phyloP scores from a whole-genome alignment of 2,888 invertebrate species.

The Ochropleura leucogaster region DNA sequence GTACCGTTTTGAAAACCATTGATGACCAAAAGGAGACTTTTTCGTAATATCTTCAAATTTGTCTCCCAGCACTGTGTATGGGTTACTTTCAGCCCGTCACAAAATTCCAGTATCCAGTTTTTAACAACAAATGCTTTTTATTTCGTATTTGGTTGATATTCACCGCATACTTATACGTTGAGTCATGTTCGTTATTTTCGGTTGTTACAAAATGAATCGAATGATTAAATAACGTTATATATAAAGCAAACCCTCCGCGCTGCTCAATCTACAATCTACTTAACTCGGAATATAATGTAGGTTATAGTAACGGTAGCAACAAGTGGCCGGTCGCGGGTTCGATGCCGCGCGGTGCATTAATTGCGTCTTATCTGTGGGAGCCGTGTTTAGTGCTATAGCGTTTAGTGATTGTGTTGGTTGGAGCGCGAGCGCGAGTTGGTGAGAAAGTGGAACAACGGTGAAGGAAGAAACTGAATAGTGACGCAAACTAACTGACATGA shows the following conservation, averaged over 20 bases:
- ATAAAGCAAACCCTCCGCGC: conserved; percentile 6
- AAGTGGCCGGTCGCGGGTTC: conserved; percentile 56
- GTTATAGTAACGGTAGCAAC: conserved; percentile 57
- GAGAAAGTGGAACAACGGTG: not conserved
- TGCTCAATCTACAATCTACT: not conserved
- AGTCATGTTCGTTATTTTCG: not conserved
- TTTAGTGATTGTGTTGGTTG: not conserved
- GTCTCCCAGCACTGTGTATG: not conserved
- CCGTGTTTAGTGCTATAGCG: conserved; percentile 8
- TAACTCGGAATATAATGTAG: conserved; percentile 40
- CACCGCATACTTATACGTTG: not conserved
- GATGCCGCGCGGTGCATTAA: conserved; percentile 39
- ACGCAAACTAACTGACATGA: not conserved
- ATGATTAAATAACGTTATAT: not conserved
- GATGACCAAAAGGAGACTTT: not conserved
- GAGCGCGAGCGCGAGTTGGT: not conserved
- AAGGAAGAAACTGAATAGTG: not conserved
- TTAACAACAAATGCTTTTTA: no score
- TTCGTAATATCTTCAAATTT: not conserved
- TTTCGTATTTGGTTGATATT: not conserved
- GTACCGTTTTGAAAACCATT: conserved; percentile 30
- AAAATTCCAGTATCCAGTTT: no score
- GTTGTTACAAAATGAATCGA: not conserved
- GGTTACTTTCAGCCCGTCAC: not conserved
- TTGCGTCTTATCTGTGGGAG: conserved; percentile 41